These are phyloP conservation scores for Xyliphius kryptos DNA, from an alignment of 2,113 vertebrate genomes.

Conservation along the genomic window DNA sequence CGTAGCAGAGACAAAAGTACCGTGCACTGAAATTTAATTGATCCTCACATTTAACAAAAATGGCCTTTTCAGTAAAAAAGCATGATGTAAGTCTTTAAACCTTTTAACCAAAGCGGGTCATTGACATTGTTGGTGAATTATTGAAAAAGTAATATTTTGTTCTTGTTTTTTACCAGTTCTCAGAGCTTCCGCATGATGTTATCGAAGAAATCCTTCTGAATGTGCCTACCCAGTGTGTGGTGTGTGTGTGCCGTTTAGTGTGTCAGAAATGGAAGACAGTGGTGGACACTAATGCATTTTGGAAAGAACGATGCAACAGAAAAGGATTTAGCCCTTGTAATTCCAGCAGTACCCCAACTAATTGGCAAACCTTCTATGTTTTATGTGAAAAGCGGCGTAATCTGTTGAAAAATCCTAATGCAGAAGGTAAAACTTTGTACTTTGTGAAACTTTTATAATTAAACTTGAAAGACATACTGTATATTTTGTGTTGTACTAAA, in stretches of 20 bases:
- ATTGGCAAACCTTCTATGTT: constrained; percentile 62
- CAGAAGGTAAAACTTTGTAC: constrained; percentile 58
- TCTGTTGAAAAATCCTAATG: constrained; percentile 60
- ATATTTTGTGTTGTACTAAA: too few species aligned
- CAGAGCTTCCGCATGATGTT: constrained; percentile 48
- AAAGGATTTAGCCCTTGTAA: constrained; percentile 42
- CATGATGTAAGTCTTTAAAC: background rate
- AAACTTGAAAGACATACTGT: too few species aligned
- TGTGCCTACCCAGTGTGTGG: constrained; percentile 50
- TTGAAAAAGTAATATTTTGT: background rate
- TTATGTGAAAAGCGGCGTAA: constrained; percentile 55
- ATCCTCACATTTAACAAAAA: background rate
- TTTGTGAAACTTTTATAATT: too few species aligned
- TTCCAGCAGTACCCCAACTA: constrained; percentile 26
- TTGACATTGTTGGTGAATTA: background rate
- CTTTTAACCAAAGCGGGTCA: background rate
- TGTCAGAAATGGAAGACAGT: constrained; percentile 57
- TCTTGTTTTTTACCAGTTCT: background rate
- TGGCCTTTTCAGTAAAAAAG: background rate
- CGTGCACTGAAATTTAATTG: too few species aligned
- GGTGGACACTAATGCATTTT: constrained; percentile 57
- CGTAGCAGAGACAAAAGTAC: background rate
- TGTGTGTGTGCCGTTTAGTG: constrained; percentile 54
- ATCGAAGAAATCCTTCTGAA: constrained; percentile 61
- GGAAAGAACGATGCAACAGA: constrained; percentile 58